Percentiles rank a stretch among this genome's conserved stretches.
Evolutionary conservation across 2,888 invertebrate genomes (phyloP).

Genomic region (Ornithoptera alexandrae): DNA sequence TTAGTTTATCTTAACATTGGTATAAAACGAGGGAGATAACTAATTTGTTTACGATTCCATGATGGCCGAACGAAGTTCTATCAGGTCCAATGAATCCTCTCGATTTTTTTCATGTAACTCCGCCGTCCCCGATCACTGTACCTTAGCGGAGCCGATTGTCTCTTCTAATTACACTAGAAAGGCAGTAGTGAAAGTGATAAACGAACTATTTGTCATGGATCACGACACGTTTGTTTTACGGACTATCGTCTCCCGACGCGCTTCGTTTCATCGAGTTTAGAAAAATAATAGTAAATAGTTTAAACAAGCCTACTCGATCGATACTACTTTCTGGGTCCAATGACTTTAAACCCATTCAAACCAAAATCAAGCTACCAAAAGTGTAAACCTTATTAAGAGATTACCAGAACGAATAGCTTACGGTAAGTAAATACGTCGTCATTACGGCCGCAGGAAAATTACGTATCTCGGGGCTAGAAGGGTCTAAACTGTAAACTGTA

Average conservation of each 20-base stretch:
- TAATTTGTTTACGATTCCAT: too few relatives aligned
- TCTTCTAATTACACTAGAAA: constrained; percentile 18
- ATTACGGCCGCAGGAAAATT: constrained; percentile 22
- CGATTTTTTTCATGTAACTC: not conserved
- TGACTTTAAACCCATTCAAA: too few relatives aligned
- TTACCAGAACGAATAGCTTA: too few relatives aligned
- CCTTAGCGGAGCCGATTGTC: constrained; percentile 13
- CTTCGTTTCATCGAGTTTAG: not conserved
- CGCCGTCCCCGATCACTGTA: constrained; percentile 6
- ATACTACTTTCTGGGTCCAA: too few relatives aligned
- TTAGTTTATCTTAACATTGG: too few relatives aligned
- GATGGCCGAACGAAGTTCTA: too few relatives aligned
- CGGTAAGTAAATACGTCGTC: constrained; percentile 6
- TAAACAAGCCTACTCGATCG: too few relatives aligned
- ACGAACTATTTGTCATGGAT: constrained; percentile 25
- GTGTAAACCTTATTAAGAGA: too few relatives aligned
- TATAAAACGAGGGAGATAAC: too few relatives aligned
- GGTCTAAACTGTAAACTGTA: too few relatives aligned
- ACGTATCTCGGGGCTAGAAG: constrained; percentile 4
- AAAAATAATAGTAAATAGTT: too few relatives aligned
- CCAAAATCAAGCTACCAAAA: too few relatives aligned
- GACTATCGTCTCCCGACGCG: not conserved
- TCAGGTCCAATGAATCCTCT: not conserved
- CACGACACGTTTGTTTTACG: constrained; percentile 15
- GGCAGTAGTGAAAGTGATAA: constrained; percentile 27